Evolutionary conservation across 2,888 invertebrate species (phyloP).

Genomic region (Vanessa cardui): DNA sequence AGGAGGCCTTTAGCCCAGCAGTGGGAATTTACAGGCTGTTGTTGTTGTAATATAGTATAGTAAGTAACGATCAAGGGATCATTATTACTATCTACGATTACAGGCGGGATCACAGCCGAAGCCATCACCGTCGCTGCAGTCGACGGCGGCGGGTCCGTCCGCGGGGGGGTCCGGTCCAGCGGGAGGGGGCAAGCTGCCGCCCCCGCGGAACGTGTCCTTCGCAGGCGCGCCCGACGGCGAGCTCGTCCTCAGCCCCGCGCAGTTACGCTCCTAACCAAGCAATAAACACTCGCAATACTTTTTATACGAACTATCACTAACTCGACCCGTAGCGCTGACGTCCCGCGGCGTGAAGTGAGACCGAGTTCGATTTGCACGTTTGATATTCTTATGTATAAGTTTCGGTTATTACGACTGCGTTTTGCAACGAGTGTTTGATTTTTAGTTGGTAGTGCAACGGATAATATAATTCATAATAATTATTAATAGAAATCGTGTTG

Average conservation of each 20-base stretch:
- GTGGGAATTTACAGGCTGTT: too few relatives aligned
- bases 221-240: constrained; percentile 80
- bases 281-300: constrained; percentile 65
- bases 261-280: constrained; percentile 82
- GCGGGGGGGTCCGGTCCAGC: constrained; percentile 36
- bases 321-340: neutral
- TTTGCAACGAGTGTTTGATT: constrained; percentile 38
- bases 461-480: constrained; percentile 46
- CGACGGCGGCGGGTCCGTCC: constrained; percentile 17
- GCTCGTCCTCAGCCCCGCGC: constrained; percentile 85
- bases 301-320: constrained; percentile 52
- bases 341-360: constrained; percentile 47
- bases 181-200: constrained; percentile 53
- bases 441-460: constrained; percentile 33
- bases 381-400: constrained; percentile 49
- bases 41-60: too few relatives aligned
- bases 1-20: too few relatives aligned
- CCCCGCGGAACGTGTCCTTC: constrained; percentile 79
- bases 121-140: constrained; percentile 32
- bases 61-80: neutral
- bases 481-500: constrained; percentile 59
- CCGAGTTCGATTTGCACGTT: constrained; percentile 71
- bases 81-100: neutral
- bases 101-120: constrained; percentile 43
- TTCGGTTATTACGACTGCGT: constrained; percentile 34